Conservation (phyloP, 1,140 invertebrate genomes). For the Spodoptera litura region DNA sequence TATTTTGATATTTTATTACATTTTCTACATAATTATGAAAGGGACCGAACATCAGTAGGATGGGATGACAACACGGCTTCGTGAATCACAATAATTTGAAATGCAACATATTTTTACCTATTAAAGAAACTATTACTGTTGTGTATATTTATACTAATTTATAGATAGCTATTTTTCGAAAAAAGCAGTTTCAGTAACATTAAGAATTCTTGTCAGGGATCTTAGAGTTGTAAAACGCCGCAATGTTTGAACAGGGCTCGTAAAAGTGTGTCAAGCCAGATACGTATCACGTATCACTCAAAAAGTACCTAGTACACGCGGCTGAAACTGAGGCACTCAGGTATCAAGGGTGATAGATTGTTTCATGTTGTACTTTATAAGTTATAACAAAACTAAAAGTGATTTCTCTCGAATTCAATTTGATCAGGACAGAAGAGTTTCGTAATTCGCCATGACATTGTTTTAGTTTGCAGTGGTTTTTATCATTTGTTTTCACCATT, state of each 20-base stretch:
- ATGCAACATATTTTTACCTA: too few species aligned
- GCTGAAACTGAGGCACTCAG: slow-evolving; percentile 8
- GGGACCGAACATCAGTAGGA: too few species aligned
- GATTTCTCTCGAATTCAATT: too few species aligned
- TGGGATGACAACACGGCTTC: too few species aligned
- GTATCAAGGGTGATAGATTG: neutral
- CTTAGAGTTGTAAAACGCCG: slow-evolving; percentile 18
- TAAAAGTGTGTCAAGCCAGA: slow-evolving; percentile 31
- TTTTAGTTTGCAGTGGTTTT: too few species aligned
- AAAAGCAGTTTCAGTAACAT: neutral
- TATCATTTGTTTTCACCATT: too few species aligned
- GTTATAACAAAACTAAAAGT: neutral
- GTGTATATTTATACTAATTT: neutral
- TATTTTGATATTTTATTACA: too few species aligned
- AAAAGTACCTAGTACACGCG: slow-evolving; percentile 12
- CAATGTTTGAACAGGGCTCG: slow-evolving; percentile 24
- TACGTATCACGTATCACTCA: slow-evolving; percentile 22
- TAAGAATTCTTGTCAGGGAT: slow-evolving; percentile 3
- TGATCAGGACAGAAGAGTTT: too few species aligned
- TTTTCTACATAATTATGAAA: too few species aligned
- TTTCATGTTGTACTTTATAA: neutral
- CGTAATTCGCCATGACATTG: too few species aligned
- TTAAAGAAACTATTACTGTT: too few species aligned
- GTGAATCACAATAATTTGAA: too few species aligned
- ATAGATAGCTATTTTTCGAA: neutral